Evolutionary conservation across 2,888 invertebrate species (phyloP), one percentile per base, ranked within the genome.

Genomic region (Leptothorax acervorum): DNA sequence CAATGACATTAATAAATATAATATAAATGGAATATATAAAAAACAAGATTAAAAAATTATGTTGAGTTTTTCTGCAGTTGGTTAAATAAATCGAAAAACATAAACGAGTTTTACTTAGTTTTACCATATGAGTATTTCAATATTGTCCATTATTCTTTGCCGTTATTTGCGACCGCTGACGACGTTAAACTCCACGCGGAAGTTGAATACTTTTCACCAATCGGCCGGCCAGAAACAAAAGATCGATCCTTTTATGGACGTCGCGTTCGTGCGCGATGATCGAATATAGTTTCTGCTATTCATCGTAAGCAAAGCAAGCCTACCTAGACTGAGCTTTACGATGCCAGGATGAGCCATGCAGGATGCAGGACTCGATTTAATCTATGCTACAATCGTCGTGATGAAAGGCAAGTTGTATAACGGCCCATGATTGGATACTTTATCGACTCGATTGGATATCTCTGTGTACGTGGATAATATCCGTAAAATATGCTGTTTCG

Each of bases 251-350:
- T 83, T 84, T 84, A 88, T 53, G 82, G 84, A 62, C 79, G 73
- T 82, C 63, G 62, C 39, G 66, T 60, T 60, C 78, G 79, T 73
- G 85, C 75, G 48, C 18, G 60, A 48, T 71, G 85, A 84, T 87
- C 82, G 82, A 85, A 82, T 53, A 42, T 68, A 62, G 63, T 60
- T 53, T 73, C 84, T 62, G 39, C 48, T 66, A 57, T 81, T 85
- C 74, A 76, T 82, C 83, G 82, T 66, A 83, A 86, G 84, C 83
- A 78, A 84, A 82, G 71, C 62, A 76, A 78, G 74, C 71, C 81
- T 82, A 78, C 82, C 75, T 51, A 18, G 28, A 28, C 15, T 8
- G n/a, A 23, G 53, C 60, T 86, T 86, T 79, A 75, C 63, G 60
- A 83, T 74, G 48, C 35, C 55, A 42, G 3, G 28, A 53, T 39